phyloP scores from a whole-genome alignment of 2,797 vertebrate species.

The Rhinophrynus dorsalis region DNA sequence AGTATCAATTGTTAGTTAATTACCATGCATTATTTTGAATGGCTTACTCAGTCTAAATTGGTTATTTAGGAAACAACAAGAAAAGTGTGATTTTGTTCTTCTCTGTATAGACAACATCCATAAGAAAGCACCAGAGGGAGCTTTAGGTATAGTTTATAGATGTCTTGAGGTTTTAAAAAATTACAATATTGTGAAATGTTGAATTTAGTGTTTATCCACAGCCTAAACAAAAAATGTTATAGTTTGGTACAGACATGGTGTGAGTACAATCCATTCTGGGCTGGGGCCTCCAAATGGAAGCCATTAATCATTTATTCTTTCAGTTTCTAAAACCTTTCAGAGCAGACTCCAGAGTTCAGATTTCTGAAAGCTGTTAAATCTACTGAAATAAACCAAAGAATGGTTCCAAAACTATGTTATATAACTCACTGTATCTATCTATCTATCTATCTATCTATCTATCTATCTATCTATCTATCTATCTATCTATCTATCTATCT shows the following conservation, averaged over 20 bases:
- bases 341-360: constrained; percentile 40
- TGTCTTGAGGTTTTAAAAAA: neutral
- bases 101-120: neutral
- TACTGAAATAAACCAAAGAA: constrained; percentile 38
- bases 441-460: too few relatives aligned
- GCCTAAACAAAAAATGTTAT: constrained; percentile 28
- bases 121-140: constrained; percentile 43
- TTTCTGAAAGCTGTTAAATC: constrained; percentile 42
- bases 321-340: constrained; percentile 42
- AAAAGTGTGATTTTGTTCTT: constrained; percentile 49
- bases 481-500: too few relatives aligned
- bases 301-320: constrained; percentile 47
- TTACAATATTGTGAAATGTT: constrained; percentile 24
- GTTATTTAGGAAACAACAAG: constrained; percentile 54
- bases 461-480: too few relatives aligned
- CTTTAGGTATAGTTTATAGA: constrained; percentile 37
- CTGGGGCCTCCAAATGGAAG: constrained; percentile 40
- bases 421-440: too few relatives aligned
- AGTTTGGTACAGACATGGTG: constrained; percentile 18
- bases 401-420: constrained; percentile 15
- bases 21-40: constrained; percentile 60
- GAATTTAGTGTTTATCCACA: constrained; percentile 22
- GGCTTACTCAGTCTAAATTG: constrained; percentile 63
- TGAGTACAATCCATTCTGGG: constrained; percentile 41
- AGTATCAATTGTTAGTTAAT: constrained; percentile 69